phyloP scores from a whole-genome alignment of 2,888 invertebrate species.

The Uropetala carovei region DNA sequence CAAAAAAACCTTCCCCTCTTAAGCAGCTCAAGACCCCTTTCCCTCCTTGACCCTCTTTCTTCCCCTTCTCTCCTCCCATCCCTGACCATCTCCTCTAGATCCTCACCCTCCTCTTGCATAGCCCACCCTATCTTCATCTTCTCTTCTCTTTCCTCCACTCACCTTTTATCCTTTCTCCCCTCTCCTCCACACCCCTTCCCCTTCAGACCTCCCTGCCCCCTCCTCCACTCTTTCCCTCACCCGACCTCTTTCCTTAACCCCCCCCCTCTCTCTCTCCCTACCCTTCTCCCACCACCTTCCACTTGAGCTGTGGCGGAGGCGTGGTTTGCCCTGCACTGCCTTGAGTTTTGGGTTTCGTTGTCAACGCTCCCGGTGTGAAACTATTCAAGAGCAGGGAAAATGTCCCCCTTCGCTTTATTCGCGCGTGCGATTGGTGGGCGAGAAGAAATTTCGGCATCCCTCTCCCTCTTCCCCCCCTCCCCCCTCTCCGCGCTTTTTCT shows the following conservation, averaged over 20 bases:
- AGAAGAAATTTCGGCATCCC: too few species aligned
- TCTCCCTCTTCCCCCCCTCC: too few species aligned
- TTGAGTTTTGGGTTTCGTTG: background rate
- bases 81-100: background rate
- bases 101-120: background rate
- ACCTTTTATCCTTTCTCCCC: background rate
- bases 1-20: background rate
- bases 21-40: constrained; percentile 20
- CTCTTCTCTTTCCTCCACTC: background rate
- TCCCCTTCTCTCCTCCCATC: background rate
- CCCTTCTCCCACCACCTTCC: background rate
- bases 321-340: constrained; percentile 1
- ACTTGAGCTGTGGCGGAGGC: too few species aligned
- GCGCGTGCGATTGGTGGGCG: background rate
- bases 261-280: background rate
- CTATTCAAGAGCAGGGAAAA: constrained; percentile 20
- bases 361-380: constrained; percentile 16
- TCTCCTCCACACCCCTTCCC: background rate
- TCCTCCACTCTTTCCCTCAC: background rate
- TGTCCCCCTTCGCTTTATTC: background rate
- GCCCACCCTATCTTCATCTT: background rate
- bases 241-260: background rate
- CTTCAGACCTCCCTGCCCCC: background rate
- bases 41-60: background rate
- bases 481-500: too few species aligned